Evolutionary conservation across 1,140 invertebrate genomes (phyloP).

Genomic region (Prorops nasuta): DNA sequence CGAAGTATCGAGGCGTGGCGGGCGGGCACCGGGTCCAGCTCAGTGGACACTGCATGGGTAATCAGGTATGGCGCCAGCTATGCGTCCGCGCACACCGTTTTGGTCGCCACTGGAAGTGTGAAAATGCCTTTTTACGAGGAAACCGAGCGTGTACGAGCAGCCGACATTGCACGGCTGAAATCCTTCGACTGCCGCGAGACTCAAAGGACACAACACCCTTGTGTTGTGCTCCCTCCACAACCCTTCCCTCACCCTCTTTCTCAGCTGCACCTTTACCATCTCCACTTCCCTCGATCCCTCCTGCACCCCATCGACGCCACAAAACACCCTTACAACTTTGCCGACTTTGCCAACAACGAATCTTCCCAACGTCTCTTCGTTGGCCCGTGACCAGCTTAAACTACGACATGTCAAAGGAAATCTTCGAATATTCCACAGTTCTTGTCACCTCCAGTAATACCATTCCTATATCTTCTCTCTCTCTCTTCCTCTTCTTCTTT

Average conservation of each 20-base stretch:
- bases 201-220: slow-evolving; percentile 31
- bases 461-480: no score
- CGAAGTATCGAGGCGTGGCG: slow-evolving; percentile 31
- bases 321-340: neutral
- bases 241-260: neutral
- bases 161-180: slow-evolving; percentile 29
- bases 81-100: slow-evolving; percentile 18
- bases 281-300: no score
- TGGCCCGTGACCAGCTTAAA: no score
- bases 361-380: no score
- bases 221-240: neutral
- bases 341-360: no score
- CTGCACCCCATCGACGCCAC: neutral
- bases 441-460: no score
- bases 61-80: slow-evolving; percentile 26
- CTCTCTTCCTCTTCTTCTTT: neutral
- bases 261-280: neutral
- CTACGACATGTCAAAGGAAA: no score
- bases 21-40: slow-evolving; percentile 27
- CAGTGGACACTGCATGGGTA: slow-evolving; percentile 32
- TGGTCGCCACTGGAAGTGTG: slow-evolving; percentile 22
- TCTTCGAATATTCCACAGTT: no score
- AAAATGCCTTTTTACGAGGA: slow-evolving; percentile 34
- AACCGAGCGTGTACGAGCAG: slow-evolving; percentile 21
- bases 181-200: slow-evolving; percentile 28